Conservation (phyloP, 64 coral and sea anemone species). For the Porites lutea region DNA sequence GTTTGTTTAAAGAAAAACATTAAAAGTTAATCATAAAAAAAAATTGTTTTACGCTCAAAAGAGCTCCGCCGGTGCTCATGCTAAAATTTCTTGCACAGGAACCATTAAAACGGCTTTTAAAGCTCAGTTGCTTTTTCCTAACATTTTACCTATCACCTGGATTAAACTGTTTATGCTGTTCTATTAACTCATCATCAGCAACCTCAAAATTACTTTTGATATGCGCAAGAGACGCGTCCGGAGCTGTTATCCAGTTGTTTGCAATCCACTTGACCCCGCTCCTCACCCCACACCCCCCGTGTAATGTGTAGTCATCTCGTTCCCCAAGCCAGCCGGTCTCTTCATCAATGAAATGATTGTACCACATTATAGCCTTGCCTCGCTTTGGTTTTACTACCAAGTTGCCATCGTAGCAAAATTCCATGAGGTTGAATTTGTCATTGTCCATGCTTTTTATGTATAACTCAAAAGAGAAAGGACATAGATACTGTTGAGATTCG, state of each 20-base stretch:
- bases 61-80: too few relatives aligned
- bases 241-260: conserved; percentile 79
- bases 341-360: conserved; percentile 84
- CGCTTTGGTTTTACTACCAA: conserved; percentile 58
- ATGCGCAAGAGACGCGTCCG: conserved; percentile 37
- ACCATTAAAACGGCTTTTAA: too few relatives aligned
- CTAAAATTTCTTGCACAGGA: too few relatives aligned
- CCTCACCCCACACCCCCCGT: conserved; percentile 84
- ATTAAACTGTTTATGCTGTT: background rate
- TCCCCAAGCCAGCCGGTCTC: conserved; percentile 73
- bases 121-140: too few relatives aligned
- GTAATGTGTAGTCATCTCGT: conserved; percentile 74
- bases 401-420: conserved; percentile 59
- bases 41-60: too few relatives aligned
- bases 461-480: background rate
- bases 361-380: conserved; percentile 89
- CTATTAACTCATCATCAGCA: conserved; percentile 1
- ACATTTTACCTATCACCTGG: too few relatives aligned
- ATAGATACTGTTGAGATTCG: background rate
- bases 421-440: conserved; percentile 74
- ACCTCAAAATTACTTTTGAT: conserved; percentile 61
- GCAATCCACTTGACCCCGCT: conserved; percentile 83
- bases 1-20: too few relatives aligned
- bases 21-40: too few relatives aligned
- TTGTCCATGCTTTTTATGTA: conserved; percentile 44